Evolutionary conservation across 2,888 invertebrate species (phyloP).

Genomic region (Luperina testacea): DNA sequence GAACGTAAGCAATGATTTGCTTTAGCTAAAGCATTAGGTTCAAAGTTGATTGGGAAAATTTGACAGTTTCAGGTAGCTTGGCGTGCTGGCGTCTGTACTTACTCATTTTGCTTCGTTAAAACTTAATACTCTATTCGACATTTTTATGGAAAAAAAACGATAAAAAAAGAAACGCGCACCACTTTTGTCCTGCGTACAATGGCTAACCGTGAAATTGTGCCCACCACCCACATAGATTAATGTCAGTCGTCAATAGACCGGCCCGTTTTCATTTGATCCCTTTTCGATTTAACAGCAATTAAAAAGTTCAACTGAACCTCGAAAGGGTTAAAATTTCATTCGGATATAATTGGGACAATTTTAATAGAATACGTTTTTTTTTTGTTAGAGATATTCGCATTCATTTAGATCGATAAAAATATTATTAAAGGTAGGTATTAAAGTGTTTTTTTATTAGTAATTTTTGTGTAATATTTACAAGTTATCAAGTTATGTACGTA

Average conservation of each 20-base stretch:
- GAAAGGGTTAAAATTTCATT: constrained; percentile 85
- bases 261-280: constrained; percentile 80
- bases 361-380: constrained; percentile 65
- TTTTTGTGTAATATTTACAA: background rate
- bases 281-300: constrained; percentile 89
- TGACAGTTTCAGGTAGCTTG: no score
- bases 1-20: background rate
- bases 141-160: no score
- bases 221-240: constrained; percentile 88
- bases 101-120: no score
- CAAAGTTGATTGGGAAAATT: no score
- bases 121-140: no score
- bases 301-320: constrained; percentile 85
- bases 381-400: constrained; percentile 10
- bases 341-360: constrained; percentile 84
- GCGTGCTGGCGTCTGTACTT: no score
- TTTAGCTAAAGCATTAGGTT: background rate
- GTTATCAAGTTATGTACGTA: background rate
- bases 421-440: background rate
- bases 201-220: constrained; percentile 76
- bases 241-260: constrained; percentile 81
- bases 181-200: constrained; percentile 58
- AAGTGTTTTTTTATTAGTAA: background rate
- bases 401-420: constrained; percentile 24
- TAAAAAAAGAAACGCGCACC: background rate